Percentiles rank a stretch among this genome's conserved stretches.
phyloP scores from a whole-genome alignment of 2,797 vertebrate genomes.

The Neosalanx taihuensis region DNA sequence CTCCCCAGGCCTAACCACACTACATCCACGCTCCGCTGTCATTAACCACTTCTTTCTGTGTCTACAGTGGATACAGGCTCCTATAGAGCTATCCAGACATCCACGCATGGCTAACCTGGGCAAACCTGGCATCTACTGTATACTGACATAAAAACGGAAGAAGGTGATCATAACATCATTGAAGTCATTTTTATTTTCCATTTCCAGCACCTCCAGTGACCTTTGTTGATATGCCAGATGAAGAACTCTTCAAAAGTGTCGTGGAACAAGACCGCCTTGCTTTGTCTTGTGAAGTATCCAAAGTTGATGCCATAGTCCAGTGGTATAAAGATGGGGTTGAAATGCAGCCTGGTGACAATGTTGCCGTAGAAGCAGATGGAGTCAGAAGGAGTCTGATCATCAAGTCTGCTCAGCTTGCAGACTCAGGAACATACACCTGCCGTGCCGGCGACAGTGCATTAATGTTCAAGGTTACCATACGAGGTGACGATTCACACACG shows the following conservation, averaged over 20 bases:
- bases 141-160: slow-evolving; percentile 12
- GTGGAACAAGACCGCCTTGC: slow-evolving; percentile 74
- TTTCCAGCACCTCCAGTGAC: slow-evolving; percentile 71
- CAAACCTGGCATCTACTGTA: slow-evolving; percentile 26
- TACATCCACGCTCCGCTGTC: slow-evolving; percentile 53
- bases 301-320: slow-evolving; percentile 63
- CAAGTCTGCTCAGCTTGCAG: slow-evolving; percentile 56
- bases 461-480: slow-evolving; percentile 83
- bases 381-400: slow-evolving; percentile 70
- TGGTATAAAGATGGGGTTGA: slow-evolving; percentile 86
- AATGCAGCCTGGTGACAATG: slow-evolving; percentile 58
- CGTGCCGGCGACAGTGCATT: slow-evolving; percentile 72
- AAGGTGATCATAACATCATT: slow-evolving; percentile 11
- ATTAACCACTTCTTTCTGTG: slow-evolving; percentile 50
- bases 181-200: slow-evolving; percentile 20
- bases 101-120: slow-evolving; percentile 61
- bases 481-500: slow-evolving; percentile 64
- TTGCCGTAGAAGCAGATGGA: slow-evolving; percentile 68
- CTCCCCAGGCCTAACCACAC: slow-evolving; percentile 36
- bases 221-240: slow-evolving; percentile 70
- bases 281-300: slow-evolving; percentile 79
- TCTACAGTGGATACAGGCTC: slow-evolving; percentile 53
- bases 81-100: slow-evolving; percentile 37
- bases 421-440: slow-evolving; percentile 81
- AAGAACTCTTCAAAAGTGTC: slow-evolving; percentile 72